Percentiles rank a stretch among this genome's conserved stretches.
phyloP scores from a whole-genome alignment of 2,797 vertebrate genomes.

The Ataeniobius toweri region DNA sequence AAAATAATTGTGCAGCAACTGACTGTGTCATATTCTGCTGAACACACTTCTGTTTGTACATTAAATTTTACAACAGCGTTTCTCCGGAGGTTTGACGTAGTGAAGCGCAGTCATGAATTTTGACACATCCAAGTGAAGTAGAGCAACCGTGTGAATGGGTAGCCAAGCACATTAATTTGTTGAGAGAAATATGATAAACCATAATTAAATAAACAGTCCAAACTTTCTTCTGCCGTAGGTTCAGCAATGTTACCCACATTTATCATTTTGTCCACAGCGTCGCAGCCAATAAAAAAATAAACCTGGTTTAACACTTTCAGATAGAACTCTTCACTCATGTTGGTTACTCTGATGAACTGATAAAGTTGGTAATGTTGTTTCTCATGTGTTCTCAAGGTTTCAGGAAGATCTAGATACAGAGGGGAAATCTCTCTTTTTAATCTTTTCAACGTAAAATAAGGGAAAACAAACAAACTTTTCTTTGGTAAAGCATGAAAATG shows the following conservation, averaged over 20 bases:
- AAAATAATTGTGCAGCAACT: background rate
- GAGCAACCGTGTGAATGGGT: background rate
- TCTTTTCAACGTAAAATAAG: background rate
- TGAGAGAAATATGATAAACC: background rate
- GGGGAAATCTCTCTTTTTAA: background rate
- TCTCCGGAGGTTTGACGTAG: background rate
- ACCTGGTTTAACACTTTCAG: background rate
- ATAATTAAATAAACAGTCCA: too few relatives aligned
- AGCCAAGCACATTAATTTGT: background rate
- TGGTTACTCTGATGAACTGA: background rate
- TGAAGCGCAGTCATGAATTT: background rate
- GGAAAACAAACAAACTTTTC: background rate
- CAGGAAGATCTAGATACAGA: background rate
- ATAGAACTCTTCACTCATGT: background rate
- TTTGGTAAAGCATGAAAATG: background rate
- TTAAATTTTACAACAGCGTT: background rate
- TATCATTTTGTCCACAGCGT: background rate
- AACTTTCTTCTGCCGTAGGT: background rate
- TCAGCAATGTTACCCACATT: background rate
- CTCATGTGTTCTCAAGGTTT: too few relatives aligned
- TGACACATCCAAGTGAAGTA: background rate
- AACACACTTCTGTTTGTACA: background rate
- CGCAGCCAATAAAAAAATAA: background rate
- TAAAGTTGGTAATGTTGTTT: background rate
- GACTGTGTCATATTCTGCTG: background rate